Conservation (phyloP, 2,797 vertebrate genomes). For the Bradypodion pumilum region DNA sequence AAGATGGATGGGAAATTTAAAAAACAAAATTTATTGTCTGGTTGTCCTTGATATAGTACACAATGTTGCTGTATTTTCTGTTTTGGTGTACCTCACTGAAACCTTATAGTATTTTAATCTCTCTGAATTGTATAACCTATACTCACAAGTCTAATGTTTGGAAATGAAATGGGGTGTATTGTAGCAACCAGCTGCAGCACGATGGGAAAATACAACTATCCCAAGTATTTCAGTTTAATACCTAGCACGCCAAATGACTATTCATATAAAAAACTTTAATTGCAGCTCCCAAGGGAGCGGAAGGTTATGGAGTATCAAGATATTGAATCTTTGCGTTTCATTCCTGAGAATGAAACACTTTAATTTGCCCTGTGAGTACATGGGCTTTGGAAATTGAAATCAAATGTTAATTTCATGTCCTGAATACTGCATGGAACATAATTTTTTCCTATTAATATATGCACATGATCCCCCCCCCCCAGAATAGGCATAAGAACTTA, state of each 20-base stretch:
- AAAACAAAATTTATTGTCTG: slow-evolving; percentile 27
- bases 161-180: slow-evolving; percentile 49
- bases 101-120: slow-evolving; percentile 51
- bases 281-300: slow-evolving; percentile 58
- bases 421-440: slow-evolving; percentile 21
- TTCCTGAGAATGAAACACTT: slow-evolving; percentile 66
- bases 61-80: slow-evolving; percentile 48
- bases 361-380: slow-evolving; percentile 56
- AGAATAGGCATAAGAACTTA: neutral
- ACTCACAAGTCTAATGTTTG: slow-evolving; percentile 39
- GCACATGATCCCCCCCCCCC: neutral
- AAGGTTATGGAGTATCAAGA: slow-evolving; percentile 61
- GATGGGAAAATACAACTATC: slow-evolving; percentile 53
- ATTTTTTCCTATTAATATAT: slow-evolving; percentile 25
- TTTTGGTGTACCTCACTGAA: slow-evolving; percentile 23
- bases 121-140: slow-evolving; percentile 54
- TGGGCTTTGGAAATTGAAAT: slow-evolving; percentile 60
- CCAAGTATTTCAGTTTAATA: slow-evolving; percentile 58
- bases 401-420: slow-evolving; percentile 55
- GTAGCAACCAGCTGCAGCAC: slow-evolving; percentile 53
- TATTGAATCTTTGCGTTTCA: slow-evolving; percentile 66
- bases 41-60: slow-evolving; percentile 36
- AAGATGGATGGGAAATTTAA: slow-evolving; percentile 51
- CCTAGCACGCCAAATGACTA: slow-evolving; percentile 58
- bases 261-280: slow-evolving; percentile 67